Base-by-base conservation (phyloP, 1,140 invertebrate species). In the Rhopalosiphum maidis region DNA sequence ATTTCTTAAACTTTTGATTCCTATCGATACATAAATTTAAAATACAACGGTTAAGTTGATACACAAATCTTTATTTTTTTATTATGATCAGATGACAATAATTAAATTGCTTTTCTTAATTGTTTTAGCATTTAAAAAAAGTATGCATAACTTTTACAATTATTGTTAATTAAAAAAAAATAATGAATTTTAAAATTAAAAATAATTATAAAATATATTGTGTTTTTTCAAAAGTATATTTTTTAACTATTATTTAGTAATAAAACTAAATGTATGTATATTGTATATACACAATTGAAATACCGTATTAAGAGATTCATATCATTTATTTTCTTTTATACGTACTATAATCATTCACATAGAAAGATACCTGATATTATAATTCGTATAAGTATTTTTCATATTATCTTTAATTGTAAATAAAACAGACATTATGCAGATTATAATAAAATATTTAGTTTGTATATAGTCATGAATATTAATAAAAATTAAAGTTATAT, bases 11-110 rank as follows among this genome's bases (percentile, higher is more conserved):
- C 77, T 54, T 93, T 18, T 93, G 48, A 85, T 93, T 86, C 41
- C 77, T 86, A 83, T 90, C 89, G 18, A 90, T 37, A 90, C 55
- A 68, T 90, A 90, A 68, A 90, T 90, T 90, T n/a, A 30, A 60
- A 90, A 30, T 21, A 5, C 9, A 54, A 37, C 25, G 25, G 15
- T 77, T 77, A 77, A 77, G n/a, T 77, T n/a, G 18, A 6, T 15
- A 77, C 15, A n/a, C 21, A 87, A 48, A 51, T 87, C 86, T 87
- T 48, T 48, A n/a, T 48, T 87, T 46, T 30, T 30, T n/a, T 48
- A 8, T 48, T 35, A 87, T 35, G 30, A 51, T n/a, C 46, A 35
- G 15, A n/a, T 21, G 43, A 51, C 11, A 48, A 35, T 37, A 22
- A 35, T 87, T 87, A 35, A n/a, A n/a, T 87, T 22, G 35, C 15